phyloP scores from a whole-genome alignment of 2,797 vertebrate genomes.

The Sarcoramphus papa region DNA sequence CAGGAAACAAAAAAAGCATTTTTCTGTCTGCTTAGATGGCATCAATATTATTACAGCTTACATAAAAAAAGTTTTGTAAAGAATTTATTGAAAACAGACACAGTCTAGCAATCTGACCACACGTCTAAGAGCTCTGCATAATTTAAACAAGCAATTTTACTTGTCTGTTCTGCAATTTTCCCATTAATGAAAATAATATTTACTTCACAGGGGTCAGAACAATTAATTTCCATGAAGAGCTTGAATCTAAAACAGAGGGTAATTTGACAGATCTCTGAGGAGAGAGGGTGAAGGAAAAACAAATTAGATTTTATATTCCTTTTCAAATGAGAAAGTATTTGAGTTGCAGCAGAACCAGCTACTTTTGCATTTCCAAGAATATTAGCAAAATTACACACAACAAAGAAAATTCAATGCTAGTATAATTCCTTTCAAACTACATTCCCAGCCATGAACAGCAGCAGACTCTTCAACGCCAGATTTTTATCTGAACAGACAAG shows the following conservation, averaged over 20 bases:
- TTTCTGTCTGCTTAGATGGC: not conserved
- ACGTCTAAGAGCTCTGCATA: not conserved
- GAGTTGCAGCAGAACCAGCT: not conserved
- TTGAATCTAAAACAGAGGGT: not conserved
- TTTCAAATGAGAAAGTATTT: conserved; percentile 5
- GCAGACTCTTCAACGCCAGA: not conserved
- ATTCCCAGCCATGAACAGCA: not conserved
- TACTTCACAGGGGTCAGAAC: conserved; percentile 29
- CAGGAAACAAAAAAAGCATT: not conserved
- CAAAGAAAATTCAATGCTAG: not conserved
- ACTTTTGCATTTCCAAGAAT: not conserved
- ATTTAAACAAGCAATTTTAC: conserved; percentile 15
- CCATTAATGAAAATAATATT: conserved; percentile 53
- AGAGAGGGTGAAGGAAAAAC: not conserved
- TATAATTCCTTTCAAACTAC: not conserved
- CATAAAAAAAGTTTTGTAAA: not conserved
- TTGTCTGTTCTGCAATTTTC: conserved; percentile 6
- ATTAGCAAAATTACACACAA: not conserved
- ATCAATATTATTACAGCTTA: not conserved
- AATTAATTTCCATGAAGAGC: conserved; percentile 12
- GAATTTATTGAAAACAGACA: not conserved
- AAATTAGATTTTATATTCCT: not conserved
- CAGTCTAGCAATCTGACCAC: not conserved
- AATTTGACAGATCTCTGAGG: conserved; percentile 20
- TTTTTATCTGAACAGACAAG: not conserved